Percentiles rank a stretch among this genome's conserved stretches.
These are phyloP conservation scores for Capromys pilorides DNA, from an alignment of 2,797 vertebrate species.

Conservation along the genomic window DNA sequence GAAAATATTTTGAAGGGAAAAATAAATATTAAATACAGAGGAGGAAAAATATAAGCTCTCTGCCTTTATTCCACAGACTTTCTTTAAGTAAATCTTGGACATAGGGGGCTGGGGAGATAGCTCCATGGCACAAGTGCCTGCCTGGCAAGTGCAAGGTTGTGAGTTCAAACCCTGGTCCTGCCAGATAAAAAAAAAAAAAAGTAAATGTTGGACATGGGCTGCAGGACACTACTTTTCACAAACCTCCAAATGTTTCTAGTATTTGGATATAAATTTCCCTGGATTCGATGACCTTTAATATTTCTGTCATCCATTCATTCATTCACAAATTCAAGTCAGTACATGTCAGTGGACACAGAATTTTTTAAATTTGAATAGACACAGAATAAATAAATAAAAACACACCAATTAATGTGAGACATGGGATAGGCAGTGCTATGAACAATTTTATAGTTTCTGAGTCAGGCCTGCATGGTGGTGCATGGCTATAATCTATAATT, in stretches of 20 bases:
- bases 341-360: no score
- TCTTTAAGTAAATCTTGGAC: not conserved
- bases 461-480: not conserved
- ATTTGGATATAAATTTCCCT: not conserved
- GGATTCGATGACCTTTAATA: not conserved
- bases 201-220: not conserved
- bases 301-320: not conserved
- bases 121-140: no score
- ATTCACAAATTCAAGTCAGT: not conserved
- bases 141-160: no score
- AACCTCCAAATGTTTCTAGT: not conserved
- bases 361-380: not conserved
- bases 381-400: not conserved
- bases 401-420: not conserved
- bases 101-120: no score
- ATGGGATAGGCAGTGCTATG: not conserved
- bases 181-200: no score
- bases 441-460: not conserved
- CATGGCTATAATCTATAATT: not conserved
- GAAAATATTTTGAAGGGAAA: conserved; percentile 10
- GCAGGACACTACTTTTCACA: not conserved
- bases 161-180: no score
- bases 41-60: not conserved
- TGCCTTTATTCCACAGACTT: not conserved
- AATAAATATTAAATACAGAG: conserved; percentile 18